Percentiles rank a stretch among this genome's conserved stretches.
Conservation (phyloP, 2,797 vertebrate species). For the Catharus ustulatus region DNA sequence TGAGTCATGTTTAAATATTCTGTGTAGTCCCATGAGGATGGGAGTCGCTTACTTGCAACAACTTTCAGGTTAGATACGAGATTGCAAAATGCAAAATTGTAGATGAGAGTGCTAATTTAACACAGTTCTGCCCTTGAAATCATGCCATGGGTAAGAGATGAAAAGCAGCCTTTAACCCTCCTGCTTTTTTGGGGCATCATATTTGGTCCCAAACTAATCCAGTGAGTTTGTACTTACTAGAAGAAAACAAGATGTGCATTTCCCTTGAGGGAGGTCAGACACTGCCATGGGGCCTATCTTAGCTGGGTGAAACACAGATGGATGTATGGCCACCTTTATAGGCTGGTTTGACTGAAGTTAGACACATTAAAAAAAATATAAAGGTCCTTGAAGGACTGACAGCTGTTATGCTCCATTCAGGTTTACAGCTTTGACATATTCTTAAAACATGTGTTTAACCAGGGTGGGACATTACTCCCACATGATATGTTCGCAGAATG, state of each 20-base stretch:
- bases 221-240: neutral
- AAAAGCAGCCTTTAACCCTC: neutral
- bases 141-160: neutral
- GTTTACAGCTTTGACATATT: neutral
- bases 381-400: neutral
- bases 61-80: neutral
- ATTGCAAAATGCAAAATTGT: neutral
- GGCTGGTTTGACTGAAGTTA: neutral
- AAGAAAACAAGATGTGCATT: neutral
- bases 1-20: neutral
- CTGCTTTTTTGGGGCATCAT: neutral
- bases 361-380: fast-evolving
- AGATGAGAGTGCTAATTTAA: neutral
- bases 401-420: neutral
- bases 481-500: neutral
- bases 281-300: neutral
- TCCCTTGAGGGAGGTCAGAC: neutral
- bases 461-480: neutral
- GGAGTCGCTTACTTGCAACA: neutral
- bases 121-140: neutral
- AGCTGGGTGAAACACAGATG: neutral
- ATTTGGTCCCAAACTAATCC: neutral
- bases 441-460: neutral
- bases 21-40: neutral
- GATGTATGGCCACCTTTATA: neutral